Conservation (phyloP, 2,888 invertebrate genomes). For the Machimus atricapillus region DNA sequence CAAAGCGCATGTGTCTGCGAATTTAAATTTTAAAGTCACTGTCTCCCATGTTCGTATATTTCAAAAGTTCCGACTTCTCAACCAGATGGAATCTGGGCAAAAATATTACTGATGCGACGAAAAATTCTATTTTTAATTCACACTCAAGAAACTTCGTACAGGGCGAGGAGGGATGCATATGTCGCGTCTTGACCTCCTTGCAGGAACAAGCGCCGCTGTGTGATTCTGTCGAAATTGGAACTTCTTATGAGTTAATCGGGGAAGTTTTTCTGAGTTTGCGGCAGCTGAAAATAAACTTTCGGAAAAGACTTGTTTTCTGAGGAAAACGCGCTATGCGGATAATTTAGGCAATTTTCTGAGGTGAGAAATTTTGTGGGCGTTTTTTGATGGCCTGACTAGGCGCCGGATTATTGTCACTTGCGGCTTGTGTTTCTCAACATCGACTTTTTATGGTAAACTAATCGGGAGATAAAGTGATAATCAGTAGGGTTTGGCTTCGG, state of each 20-base stretch:
- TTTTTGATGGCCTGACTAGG: background rate
- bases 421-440: background rate
- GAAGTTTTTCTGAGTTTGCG: background rate
- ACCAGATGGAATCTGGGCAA: background rate
- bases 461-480: background rate
- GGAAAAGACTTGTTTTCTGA: background rate
- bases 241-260: background rate
- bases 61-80: background rate
- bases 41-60: background rate
- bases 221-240: background rate
- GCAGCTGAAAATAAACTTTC: background rate
- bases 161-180: background rate
- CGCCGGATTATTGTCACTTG: conserved; percentile 1
- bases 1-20: background rate
- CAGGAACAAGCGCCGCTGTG: background rate
- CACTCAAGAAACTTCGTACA: background rate
- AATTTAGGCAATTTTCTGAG: background rate
- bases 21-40: background rate
- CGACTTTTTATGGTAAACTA: conserved; percentile 1
- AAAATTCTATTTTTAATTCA: conserved; percentile 18
- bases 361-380: conserved; percentile 3
- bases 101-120: background rate
- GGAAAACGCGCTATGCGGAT: background rate
- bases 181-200: background rate
- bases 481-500: background rate